These are phyloP conservation scores for Philypnodon macrostomus DNA, from an alignment of 2,797 vertebrate genomes.

Conservation along the genomic window DNA sequence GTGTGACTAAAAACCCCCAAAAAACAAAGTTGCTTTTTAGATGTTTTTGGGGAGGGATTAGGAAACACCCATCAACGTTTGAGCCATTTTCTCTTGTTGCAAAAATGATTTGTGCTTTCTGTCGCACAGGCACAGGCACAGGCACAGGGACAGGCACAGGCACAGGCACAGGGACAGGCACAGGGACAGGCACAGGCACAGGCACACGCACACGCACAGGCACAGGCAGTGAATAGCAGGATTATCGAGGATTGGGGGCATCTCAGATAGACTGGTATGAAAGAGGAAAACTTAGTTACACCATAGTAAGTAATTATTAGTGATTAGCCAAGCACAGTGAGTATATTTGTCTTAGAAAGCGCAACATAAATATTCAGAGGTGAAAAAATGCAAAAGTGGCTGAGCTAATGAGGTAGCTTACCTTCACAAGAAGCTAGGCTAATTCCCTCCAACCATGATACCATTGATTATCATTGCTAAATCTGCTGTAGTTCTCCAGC, in stretches of 20 bases:
- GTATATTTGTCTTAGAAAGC: no score
- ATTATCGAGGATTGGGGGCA: conserved; percentile 25
- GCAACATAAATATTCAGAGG: no score
- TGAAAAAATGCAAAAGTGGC: no score
- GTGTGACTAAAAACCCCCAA: conserved; percentile 43
- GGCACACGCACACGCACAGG: no score
- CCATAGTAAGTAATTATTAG: background rate
- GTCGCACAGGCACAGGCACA: no score
- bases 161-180: no score
- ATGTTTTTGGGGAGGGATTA: conserved; percentile 31
- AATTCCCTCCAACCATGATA: no score
- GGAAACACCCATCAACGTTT: conserved; percentile 38
- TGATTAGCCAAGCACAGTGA: background rate
- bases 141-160: no score
- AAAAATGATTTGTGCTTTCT: conserved; percentile 28
- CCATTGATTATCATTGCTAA: background rate
- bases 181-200: no score
- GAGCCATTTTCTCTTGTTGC: conserved; percentile 38
- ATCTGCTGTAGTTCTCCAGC: background rate
- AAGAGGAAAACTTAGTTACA: background rate
- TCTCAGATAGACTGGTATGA: no score
- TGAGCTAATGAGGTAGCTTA: background rate
- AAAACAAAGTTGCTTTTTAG: conserved; percentile 46
- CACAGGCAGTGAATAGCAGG: conserved; percentile 30
- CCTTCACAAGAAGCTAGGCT: background rate